Evolutionary conservation across 2,888 invertebrate species (phyloP).

Genomic region (Agriopis leucophaearia): DNA sequence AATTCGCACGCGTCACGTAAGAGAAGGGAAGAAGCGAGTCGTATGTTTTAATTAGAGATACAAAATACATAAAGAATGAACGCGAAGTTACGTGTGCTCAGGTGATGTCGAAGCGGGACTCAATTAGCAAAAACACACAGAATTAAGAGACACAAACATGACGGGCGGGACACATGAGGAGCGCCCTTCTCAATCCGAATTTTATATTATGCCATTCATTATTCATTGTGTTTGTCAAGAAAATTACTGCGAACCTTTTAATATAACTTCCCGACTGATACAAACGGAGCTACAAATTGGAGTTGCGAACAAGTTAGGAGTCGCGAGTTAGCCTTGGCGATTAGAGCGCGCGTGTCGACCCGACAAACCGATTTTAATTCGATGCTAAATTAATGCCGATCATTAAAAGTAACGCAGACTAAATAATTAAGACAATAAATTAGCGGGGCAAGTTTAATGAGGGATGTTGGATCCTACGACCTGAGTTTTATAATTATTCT

Average conservation of each 20-base stretch:
- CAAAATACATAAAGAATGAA: conserved; percentile 74
- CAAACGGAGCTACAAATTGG: conserved; percentile 79
- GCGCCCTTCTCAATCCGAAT: conserved; percentile 81
- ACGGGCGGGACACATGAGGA: conserved; percentile 73
- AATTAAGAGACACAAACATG: conserved; percentile 84
- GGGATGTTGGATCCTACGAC: conserved; percentile 24
- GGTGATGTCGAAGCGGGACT: conserved; percentile 75
- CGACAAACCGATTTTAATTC: conserved; percentile 75
- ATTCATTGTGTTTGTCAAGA: conserved; percentile 84
- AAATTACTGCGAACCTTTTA: conserved; percentile 86
- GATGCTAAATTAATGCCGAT: conserved; percentile 70
- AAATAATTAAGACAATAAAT: conserved; percentile 41
- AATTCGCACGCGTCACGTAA: conserved; percentile 72
- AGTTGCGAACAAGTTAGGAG: conserved; percentile 76
- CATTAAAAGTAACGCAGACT: conserved; percentile 59
- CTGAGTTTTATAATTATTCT: conserved; percentile 29
- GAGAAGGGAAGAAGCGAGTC: conserved; percentile 47
- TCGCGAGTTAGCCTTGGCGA: conserved; percentile 74
- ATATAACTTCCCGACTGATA: conserved; percentile 82
- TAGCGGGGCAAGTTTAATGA: conserved; percentile 30
- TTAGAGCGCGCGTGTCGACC: conserved; percentile 71
- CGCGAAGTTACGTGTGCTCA: conserved; percentile 59
- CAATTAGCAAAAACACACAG: conserved; percentile 86
- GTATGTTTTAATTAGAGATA: conserved; percentile 68
- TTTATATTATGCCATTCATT: conserved; percentile 83